Conservation (phyloP, 2,113 vertebrate species). For the Dicrurus megarhynchus region DNA sequence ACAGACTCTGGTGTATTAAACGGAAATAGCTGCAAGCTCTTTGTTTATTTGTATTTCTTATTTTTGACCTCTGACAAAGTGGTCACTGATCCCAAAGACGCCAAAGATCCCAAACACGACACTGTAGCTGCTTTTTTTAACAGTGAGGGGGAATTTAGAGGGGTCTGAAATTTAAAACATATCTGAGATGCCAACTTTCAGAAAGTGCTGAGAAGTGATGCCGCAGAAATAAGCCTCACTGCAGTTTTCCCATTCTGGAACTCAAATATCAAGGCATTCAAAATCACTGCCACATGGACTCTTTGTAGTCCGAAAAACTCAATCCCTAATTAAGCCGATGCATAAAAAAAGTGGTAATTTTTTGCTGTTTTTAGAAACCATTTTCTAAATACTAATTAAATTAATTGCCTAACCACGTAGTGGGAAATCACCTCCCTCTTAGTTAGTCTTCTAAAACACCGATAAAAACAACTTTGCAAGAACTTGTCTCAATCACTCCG, state of each 20-base stretch:
- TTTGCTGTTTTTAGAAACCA: not conserved
- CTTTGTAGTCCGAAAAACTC: not conserved
- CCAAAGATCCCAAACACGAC: not conserved
- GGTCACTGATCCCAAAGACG: not conserved
- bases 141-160: not conserved
- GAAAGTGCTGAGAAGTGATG: not conserved
- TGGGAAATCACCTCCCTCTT: not conserved
- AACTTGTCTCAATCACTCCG: not conserved
- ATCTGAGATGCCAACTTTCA: not conserved
- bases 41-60: slow-evolving; percentile 19
- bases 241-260: not conserved
- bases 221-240: not conserved
- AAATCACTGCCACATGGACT: not conserved
- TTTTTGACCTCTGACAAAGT: slow-evolving; percentile 14
- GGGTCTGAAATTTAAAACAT: not conserved
- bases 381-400: not conserved
- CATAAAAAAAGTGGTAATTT: not conserved
- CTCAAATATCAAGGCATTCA: not conserved
- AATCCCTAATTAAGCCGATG: not conserved
- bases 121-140: not conserved
- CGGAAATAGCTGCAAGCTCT: not conserved
- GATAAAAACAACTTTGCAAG: not conserved
- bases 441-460: not conserved
- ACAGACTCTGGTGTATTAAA: not conserved
- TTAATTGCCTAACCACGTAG: not conserved